Evolutionary conservation across 2,113 vertebrate genomes (phyloP), one percentile per base, ranked within the genome.

Genomic region (Sturnira hondurensis): DNA sequence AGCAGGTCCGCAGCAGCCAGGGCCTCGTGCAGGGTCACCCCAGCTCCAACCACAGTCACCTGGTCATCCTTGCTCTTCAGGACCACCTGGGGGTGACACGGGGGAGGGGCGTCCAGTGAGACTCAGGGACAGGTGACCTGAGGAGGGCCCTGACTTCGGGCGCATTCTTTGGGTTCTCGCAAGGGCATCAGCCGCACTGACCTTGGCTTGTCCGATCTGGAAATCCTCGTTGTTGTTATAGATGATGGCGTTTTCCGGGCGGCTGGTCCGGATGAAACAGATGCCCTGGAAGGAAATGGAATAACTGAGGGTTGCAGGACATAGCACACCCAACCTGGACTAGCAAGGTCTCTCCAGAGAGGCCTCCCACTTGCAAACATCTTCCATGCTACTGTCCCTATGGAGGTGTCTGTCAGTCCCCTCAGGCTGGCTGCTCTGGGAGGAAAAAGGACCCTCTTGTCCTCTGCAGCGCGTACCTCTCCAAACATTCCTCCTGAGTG

Each of bases 261-360:
- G 99, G 98, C 99, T 99, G 68, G 99, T 99, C 92, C 99, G 98
- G 97, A 99, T 99, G 97, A 99, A 99, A 96, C 99, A 99, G 98
- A 99, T 98, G 84, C 99, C 99, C 99, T 99, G 91, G 70, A 80
- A 91, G 3, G 0, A 96, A 96, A 96, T 16, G 97, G 76, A 80
- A 7, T 54, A 52, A 97, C 4, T 3, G 17, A 93, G 86, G 50
- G 38, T 45, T 15, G 45, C 0, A 24, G 76, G 54, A 13, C 0
- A 0, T 0, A 8, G 50, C 36, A 10, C 0, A 19, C 13, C n/a
- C 20, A 47, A 2, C 56, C 80, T 74, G 2, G 2, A 58, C 24
- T 9, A n/a, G 17, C 0, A 0, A 19, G 9, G 1, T 33, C 26
- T 54, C 86, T 86, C 61, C 14, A 70, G 70, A 81, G 67, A 81